Evolutionary conservation across 2,888 invertebrate genomes (phyloP).

Genomic region (Ernsta delagoae): DNA sequence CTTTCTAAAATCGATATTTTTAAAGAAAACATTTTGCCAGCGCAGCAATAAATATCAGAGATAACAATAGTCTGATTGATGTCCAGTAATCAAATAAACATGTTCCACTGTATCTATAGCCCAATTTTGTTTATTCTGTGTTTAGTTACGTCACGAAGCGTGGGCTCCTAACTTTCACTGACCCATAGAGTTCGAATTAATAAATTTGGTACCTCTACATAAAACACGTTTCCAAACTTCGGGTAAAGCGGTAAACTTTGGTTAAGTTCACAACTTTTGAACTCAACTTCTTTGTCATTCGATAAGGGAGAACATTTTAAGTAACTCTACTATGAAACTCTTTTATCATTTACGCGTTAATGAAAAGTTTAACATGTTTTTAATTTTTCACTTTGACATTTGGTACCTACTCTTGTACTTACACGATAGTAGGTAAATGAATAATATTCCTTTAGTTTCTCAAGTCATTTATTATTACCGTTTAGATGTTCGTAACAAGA

Average conservation of each 20-base stretch:
- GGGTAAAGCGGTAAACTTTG: conserved; percentile 11
- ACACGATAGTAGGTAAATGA: too few relatives aligned
- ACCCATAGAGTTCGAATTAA: conserved; percentile 39
- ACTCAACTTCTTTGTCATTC: conserved; percentile 17
- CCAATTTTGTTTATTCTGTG: conserved; percentile 5
- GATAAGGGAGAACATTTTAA: conserved; percentile 7
- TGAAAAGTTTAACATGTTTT: background rate
- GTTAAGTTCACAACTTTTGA: conserved; percentile 13
- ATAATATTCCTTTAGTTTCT: too few relatives aligned
- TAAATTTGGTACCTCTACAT: conserved; percentile 37
- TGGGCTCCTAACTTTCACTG: conserved; percentile 45
- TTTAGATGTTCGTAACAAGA: too few relatives aligned
- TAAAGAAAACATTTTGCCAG: background rate
- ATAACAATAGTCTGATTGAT: conserved; percentile 18
- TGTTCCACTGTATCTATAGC: conserved; percentile 10
- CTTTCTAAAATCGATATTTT: background rate
- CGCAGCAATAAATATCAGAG: conserved; percentile 12
- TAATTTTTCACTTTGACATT: background rate
- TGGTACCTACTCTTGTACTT: background rate
- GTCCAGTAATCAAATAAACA: conserved; percentile 14
- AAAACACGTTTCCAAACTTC: conserved; percentile 13
- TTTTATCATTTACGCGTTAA: conserved; percentile 10
- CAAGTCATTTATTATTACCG: too few relatives aligned
- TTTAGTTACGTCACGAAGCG: conserved; percentile 30
- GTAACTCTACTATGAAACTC: conserved; percentile 3